A percentile compares a stretch with the other conserved stretches of the same genome.
Conservation (phyloP, 2,797 vertebrate genomes). For the Zenarchopterus dispar region DNA sequence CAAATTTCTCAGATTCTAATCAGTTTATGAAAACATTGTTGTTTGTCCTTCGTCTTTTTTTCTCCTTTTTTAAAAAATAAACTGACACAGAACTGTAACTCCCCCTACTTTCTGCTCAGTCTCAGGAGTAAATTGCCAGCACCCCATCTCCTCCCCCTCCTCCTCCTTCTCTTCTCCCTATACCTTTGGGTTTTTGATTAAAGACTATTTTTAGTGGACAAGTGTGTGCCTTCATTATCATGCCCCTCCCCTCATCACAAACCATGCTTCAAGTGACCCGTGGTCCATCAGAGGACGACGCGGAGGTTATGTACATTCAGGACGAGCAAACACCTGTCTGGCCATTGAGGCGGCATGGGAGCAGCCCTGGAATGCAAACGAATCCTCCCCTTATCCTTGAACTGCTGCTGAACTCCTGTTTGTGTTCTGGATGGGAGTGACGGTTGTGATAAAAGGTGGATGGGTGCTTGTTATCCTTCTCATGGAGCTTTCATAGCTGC, state of each 20-base stretch:
- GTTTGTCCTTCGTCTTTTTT: no score
- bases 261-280: slow-evolving; percentile 40
- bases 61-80: no score
- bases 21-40: no score
- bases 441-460: slow-evolving; percentile 24
- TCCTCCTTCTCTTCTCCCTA: slow-evolving; percentile 25
- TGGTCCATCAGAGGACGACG: slow-evolving; percentile 35
- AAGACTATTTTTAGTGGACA: slow-evolving; percentile 61
- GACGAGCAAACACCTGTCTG: slow-evolving; percentile 46
- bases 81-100: slow-evolving; percentile 21
- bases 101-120: slow-evolving; percentile 1
- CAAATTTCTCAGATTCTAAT: no score
- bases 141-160: background rate
- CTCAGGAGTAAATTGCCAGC: slow-evolving; percentile 5
- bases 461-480: slow-evolving; percentile 39
- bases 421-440: slow-evolving; percentile 24
- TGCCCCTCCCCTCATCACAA: slow-evolving; percentile 2
- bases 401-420: slow-evolving; percentile 56
- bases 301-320: slow-evolving; percentile 39
- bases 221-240: slow-evolving; percentile 5
- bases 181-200: slow-evolving; percentile 35
- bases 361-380: slow-evolving; percentile 68
- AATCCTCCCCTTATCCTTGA: slow-evolving; percentile 61
- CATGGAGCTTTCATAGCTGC: slow-evolving; percentile 21
- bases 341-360: slow-evolving; percentile 46